These are phyloP conservation scores for Sphaeridia pumilis DNA, from an alignment of 2,888 invertebrate species.

Conservation along the genomic window DNA sequence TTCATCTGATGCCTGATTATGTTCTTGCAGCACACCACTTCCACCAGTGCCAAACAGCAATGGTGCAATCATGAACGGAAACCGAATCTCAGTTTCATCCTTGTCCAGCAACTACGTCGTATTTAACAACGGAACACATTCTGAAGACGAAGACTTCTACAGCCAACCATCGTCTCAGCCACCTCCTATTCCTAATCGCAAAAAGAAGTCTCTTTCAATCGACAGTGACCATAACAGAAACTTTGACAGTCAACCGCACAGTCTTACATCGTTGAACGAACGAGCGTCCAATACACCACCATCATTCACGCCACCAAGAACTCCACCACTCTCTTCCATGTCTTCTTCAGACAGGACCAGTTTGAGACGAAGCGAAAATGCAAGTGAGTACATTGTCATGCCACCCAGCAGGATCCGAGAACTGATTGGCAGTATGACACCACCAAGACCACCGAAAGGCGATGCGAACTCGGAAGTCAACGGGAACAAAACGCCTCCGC, in stretches of 20 bases:
- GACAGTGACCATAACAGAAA: background rate
- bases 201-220: slow-evolving; percentile 5
- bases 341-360: background rate
- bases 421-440: slow-evolving; percentile 9
- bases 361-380: background rate
- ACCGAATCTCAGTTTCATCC: background rate
- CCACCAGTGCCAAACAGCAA: slow-evolving; percentile 65
- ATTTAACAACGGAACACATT: slow-evolving; percentile 14
- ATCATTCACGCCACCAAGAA: background rate
- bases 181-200: slow-evolving; percentile 28
- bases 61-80: background rate
- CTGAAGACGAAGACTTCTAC: slow-evolving; percentile 50
- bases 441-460: slow-evolving; percentile 17
- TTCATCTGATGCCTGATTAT: too few relatives aligned
- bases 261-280: background rate
- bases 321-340: slow-evolving; percentile 1
- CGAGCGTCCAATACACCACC: background rate
- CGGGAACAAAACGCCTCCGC: slow-evolving; percentile 9
- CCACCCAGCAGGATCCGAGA: slow-evolving; percentile 31
- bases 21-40: slow-evolving; percentile 59
- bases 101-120: background rate
- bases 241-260: background rate
- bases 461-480: slow-evolving; percentile 18
- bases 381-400: slow-evolving; percentile 33
- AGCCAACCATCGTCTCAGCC: slow-evolving; percentile 49